Base-by-base conservation (phyloP, 2,113 vertebrate genomes). In the Atlantisia rogersi region DNA sequence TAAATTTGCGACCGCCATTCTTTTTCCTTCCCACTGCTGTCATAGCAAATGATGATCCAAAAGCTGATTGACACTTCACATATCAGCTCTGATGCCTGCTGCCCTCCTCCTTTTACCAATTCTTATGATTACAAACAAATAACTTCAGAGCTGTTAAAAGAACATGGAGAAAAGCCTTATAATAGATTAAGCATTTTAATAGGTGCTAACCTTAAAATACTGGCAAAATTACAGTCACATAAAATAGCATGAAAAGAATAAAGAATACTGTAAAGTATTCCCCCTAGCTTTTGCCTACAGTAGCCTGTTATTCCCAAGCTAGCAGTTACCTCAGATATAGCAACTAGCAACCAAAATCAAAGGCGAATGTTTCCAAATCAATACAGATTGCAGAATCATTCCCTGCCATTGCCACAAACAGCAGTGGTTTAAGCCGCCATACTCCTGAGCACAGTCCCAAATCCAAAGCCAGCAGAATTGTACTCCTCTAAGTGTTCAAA, bases 1-100 rank as follows among this genome's bases (percentile, higher is more conserved):
- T 91, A 96, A 95, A 96, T 95, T 94, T 95, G 92, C 0, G 32
- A 87, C 59, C 0, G 0, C 77, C 81, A 94, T 95, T 94, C 67
- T 92, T 96, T 83, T 95, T 94, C 69, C 32, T 94, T 89, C 58
- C 24, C 63, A 52, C 70, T 65, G 86, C 94, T 95, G 94, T 92
- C 93, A 5, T 88, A 77, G 59, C 31, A 88, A 93, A 96, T 94
- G 93, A 91, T 92, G 87, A 91, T 96, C 92, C 75, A 82, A 94
- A 91, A 95, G 75, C 70, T 80, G 82, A 94, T 46, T 79, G 96
- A 90, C 94, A 90, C 9, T 86, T 88, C 86, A 70, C 28, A 2
- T 26, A 82, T 76, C 67, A 89, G 35, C 50, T 67, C 70, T 70
- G 92, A 94, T 74, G 67, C 40, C 22, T 63, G 53, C 70, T 87